Percentiles rank a stretch among this genome's conserved stretches.
Evolutionary conservation across 2,113 vertebrate genomes (phyloP).

Genomic region (Dicentrarchus labrax): DNA sequence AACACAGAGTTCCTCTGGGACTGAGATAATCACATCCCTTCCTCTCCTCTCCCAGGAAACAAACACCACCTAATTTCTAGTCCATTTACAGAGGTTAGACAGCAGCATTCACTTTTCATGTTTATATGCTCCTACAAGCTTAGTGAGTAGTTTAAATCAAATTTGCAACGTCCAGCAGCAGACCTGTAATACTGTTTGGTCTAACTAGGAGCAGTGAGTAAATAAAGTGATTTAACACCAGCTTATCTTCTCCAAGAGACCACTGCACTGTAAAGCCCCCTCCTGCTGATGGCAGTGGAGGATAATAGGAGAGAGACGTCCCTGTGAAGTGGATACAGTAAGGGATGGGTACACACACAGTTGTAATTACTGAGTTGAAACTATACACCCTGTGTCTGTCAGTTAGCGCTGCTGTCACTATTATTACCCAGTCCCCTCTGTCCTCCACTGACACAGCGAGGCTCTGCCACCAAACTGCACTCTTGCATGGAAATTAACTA

Average conservation of each 20-base stretch:
- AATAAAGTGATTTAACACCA: constrained; percentile 58
- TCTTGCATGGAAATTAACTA: constrained; percentile 33
- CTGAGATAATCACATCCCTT: constrained; percentile 50
- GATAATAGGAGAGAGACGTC: constrained; percentile 46
- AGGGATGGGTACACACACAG: constrained; percentile 41
- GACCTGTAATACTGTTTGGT: constrained; percentile 33
- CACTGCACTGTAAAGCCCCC: constrained; percentile 30
- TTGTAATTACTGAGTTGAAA: constrained; percentile 66
- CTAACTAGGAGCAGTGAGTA: constrained; percentile 41
- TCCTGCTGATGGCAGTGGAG: constrained; percentile 45
- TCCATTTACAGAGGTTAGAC: constrained; percentile 42
- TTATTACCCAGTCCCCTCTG: constrained; percentile 56
- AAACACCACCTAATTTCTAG: constrained; percentile 38
- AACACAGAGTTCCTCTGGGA: constrained; percentile 47
- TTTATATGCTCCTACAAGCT: constrained; percentile 11
- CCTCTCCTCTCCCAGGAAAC: constrained; percentile 33
- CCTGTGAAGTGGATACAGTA: constrained; percentile 49
- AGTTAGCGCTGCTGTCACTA: constrained; percentile 47
- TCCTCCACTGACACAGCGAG: constrained; percentile 21
- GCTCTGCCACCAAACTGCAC: background rate
- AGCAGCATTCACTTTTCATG: constrained; percentile 42
- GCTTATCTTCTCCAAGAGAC: constrained; percentile 44
- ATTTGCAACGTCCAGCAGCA: constrained; percentile 38
- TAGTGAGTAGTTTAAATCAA: constrained; percentile 31
- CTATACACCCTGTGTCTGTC: constrained; percentile 58